Evolutionary conservation across 2,113 vertebrate species (phyloP), one percentile per base, ranked within the genome.

Genomic region (Podarcis raffonei): DNA sequence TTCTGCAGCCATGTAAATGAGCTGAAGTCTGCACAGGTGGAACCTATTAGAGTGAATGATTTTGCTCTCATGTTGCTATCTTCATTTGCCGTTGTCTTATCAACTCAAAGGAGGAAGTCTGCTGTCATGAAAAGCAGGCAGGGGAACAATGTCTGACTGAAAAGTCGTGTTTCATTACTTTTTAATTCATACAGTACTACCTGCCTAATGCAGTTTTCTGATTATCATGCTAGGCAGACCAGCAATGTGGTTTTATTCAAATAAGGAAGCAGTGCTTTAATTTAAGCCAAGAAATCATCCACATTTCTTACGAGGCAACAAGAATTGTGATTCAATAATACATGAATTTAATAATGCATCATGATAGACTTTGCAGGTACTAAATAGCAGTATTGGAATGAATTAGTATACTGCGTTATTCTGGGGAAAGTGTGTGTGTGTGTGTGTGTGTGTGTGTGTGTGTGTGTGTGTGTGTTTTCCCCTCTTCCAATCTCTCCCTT

Each of bases 201-300:
- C 98, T 98, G 98, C 96, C 98, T 99, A 99, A 99, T 99, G 98
- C 97, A 96, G 96, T 98, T 98, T 98, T 97, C 98, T 96, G 97
- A 98, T 98, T 97, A 96, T 95, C 95, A 94, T 94, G 95, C 95
- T 90, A 96, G 96, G 95, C 94, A 96, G 96, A 13, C 94, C 95
- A 94, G 95, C 96, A 97, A 97, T 96, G 95, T 94, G 86, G 96
- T 96, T 97, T 97, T 97, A 97, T 97, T 98, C 96, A 97, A 97
- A 97, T 97, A 96, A 97, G 95, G 89, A 95, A 96, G 95, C 93
- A 93, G 95, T 93, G 95, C 94, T 97, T 98, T 97, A 95, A 97
- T 97, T 97, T 97, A 96, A 96, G 94, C 94, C 94, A 95, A 97
- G 96, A 97, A 97, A 97, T 96, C 96, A 95, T 95, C 95, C 95